Evolutionary conservation across 1,140 invertebrate genomes (phyloP).

Genomic region (Oncopodura yosiiana): DNA sequence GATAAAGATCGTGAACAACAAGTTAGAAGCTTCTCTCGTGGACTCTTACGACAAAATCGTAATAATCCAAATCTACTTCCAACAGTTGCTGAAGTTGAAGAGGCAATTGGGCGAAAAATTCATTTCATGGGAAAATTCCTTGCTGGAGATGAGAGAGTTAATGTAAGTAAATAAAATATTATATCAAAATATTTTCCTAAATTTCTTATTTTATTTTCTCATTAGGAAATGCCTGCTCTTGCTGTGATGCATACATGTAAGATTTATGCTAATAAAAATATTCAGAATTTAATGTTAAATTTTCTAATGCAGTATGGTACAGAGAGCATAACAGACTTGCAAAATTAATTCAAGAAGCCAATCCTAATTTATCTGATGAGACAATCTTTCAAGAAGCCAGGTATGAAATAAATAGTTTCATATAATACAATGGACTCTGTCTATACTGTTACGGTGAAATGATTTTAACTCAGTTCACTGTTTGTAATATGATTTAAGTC

Average conservation of each 20-base stretch:
- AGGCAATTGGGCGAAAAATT: conserved; percentile 1
- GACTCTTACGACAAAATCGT: conserved; percentile 7
- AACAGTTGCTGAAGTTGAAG: conserved; percentile 18
- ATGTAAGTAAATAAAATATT: not conserved
- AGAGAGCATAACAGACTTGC: conserved; percentile 35
- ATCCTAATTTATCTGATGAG: conserved; percentile 21
- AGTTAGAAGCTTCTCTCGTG: conserved; percentile 59
- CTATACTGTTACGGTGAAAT: not conserved
- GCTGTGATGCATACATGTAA: conserved; percentile 29
- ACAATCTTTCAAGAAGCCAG: conserved; percentile 21
- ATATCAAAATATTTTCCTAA: not conserved
- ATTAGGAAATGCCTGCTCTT: conserved; percentile 32
- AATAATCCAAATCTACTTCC: conserved; percentile 18
- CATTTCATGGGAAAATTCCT: conserved; percentile 26
- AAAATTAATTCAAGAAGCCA: conserved; percentile 1
- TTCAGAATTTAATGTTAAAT: not conserved
- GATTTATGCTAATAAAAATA: not conserved
- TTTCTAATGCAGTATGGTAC: conserved; percentile 16
- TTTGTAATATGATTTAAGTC: not conserved
- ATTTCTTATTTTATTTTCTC: not conserved
- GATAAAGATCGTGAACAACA: conserved; percentile 67
- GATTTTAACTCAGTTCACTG: not conserved
- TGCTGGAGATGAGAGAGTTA: conserved; percentile 29
- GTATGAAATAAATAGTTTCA: not conserved
- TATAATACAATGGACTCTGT: not conserved